Evolutionary conservation across 2,888 invertebrate genomes (phyloP).

Genomic region (Caenorhabditis angaria): DNA sequence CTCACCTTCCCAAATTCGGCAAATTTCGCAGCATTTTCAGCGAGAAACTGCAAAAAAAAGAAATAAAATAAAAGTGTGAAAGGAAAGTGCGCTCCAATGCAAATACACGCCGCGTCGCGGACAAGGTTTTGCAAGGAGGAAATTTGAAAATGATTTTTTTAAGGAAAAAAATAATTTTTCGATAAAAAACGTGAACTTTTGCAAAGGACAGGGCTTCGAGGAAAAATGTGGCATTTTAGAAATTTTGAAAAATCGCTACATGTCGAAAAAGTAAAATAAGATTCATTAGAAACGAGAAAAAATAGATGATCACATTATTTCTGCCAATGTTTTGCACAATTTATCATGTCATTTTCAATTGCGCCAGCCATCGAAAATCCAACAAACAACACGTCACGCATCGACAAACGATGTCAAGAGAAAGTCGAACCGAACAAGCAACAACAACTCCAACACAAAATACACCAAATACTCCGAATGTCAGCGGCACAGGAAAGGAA

Average conservation of each 20-base stretch:
- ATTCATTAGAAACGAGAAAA: not conserved
- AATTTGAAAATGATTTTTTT: not conserved
- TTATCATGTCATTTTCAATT: not conserved
- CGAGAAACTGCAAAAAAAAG: not conserved
- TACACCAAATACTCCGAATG: too few species aligned
- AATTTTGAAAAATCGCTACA: not conserved
- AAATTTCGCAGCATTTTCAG: conserved; percentile 36
- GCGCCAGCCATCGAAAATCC: not conserved
- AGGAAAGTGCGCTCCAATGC: not conserved
- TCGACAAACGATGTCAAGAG: too few species aligned
- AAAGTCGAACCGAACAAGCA: too few species aligned
- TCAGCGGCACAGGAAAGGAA: too few species aligned
- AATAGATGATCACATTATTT: not conserved
- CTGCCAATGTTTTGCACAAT: not conserved
- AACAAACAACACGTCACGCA: not conserved
- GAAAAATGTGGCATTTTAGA: not conserved
- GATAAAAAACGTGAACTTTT: not conserved
- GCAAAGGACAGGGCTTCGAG: not conserved
- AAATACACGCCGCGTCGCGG: not conserved
- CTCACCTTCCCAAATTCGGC: conserved; percentile 9
- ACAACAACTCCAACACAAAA: too few species aligned
- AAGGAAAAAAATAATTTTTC: not conserved
- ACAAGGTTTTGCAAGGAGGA: not conserved
- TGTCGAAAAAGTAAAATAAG: not conserved
- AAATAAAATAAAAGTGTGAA: not conserved